Percentiles rank a stretch among this genome's conserved stretches.
Conservation (phyloP, 2,797 vertebrate species). For the Notoglanidium macrostoma region DNA sequence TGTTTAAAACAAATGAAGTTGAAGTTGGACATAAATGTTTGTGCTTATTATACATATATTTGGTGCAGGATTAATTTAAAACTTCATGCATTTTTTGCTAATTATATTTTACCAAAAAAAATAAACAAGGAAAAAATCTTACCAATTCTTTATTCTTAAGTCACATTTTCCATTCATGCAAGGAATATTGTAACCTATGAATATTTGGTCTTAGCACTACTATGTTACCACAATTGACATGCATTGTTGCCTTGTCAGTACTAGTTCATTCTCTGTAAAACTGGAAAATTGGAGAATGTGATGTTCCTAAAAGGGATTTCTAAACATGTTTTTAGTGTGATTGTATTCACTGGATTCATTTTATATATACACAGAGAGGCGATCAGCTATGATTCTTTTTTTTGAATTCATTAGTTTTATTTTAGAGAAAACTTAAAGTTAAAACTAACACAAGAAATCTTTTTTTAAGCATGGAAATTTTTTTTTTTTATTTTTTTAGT, state of each 20-base stretch:
- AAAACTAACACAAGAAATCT: background rate
- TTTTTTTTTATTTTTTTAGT: background rate
- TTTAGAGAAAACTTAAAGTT: background rate
- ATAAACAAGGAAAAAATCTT: background rate
- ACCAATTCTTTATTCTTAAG: background rate
- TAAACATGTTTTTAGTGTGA: background rate
- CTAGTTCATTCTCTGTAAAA: background rate
- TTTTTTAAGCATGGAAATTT: background rate
- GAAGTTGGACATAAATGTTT: background rate
- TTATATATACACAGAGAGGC: background rate
- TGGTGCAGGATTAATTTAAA: background rate
- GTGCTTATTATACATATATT: too few relatives aligned
- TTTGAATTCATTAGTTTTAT: background rate
- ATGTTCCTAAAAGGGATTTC: background rate
- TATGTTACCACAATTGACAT: background rate
- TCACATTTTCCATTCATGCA: background rate
- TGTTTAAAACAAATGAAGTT: background rate
- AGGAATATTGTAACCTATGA: too few relatives aligned
- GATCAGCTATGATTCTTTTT: background rate
- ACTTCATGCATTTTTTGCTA: background rate
- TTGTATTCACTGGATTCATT: background rate
- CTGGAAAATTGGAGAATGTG: background rate
- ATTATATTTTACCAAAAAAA: background rate
- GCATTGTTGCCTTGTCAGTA: background rate
- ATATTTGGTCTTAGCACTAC: background rate